A percentile compares a stretch with the other conserved stretches of the same genome.
phyloP scores from a whole-genome alignment of 2,113 vertebrate species.

The Dendrocopos noguchii region DNA sequence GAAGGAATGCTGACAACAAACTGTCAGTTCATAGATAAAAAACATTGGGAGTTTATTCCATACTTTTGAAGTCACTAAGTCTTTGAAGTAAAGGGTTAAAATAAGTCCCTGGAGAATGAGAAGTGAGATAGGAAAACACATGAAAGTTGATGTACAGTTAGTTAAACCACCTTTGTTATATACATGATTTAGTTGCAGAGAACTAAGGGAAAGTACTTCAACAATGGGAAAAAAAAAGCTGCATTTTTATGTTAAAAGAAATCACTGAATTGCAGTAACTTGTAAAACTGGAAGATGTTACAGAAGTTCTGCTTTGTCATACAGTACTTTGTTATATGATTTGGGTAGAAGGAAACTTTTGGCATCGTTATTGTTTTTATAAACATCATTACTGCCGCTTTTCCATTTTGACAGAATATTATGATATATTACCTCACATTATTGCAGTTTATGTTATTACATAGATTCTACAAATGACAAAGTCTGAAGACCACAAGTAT shows the following conservation, averaged over 20 bases:
- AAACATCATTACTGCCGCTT: neutral
- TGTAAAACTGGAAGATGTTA: neutral
- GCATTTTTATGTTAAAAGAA: neutral
- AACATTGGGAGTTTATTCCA: neutral
- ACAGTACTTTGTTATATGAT: neutral
- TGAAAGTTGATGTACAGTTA: neutral
- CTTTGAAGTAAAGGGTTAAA: neutral
- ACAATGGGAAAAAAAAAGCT: neutral
- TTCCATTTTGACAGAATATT: neutral
- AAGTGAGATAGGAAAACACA: neutral
- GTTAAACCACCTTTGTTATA: neutral
- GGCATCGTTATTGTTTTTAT: neutral
- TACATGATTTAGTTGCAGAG: neutral
- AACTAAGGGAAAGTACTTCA: neutral
- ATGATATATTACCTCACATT: slow-evolving; percentile 18
- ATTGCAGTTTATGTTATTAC: neutral
- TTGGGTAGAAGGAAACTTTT: neutral
- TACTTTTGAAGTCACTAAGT: neutral
- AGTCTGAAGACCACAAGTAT: slow-evolving; percentile 11
- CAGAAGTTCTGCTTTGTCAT: neutral
- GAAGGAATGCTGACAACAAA: neutral
- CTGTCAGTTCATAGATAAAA: neutral
- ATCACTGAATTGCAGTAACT: neutral
- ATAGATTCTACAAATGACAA: slow-evolving; percentile 29
- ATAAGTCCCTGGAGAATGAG: neutral